These are phyloP conservation scores for Rhopalosiphum padi DNA, from an alignment of 1,140 invertebrate species.

Conservation along the genomic window DNA sequence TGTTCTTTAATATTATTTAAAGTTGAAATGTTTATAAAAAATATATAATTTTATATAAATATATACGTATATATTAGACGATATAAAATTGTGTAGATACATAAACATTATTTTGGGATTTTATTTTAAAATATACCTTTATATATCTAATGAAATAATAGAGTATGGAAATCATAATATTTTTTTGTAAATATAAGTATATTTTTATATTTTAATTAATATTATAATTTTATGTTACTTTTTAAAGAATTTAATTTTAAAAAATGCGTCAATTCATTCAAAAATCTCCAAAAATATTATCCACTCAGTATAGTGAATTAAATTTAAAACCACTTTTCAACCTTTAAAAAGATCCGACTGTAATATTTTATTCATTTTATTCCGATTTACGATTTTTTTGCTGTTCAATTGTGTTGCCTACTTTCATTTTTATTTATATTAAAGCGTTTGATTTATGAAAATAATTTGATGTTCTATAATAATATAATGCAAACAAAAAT, in stretches of 20 bases:
- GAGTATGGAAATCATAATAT: not conserved
- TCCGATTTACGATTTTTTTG: not conserved
- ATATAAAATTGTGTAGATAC: not conserved
- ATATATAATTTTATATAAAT: no score
- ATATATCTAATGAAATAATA: not conserved
- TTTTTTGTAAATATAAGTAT: not conserved
- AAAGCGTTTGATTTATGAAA: conserved; percentile 24
- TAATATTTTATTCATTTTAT: conserved; percentile 31
- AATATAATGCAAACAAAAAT: not conserved
- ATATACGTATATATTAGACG: not conserved
- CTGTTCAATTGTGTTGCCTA: not conserved
- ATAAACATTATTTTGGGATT: not conserved
- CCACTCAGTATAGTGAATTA: not conserved
- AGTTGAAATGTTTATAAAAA: not conserved
- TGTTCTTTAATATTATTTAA: not conserved
- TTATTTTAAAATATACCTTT: not conserved
- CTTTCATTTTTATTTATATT: not conserved
- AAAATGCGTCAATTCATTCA: not conserved
- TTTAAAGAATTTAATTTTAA: not conserved
- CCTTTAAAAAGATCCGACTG: not conserved
- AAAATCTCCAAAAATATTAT: conserved; percentile 8
- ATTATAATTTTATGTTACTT: not conserved
- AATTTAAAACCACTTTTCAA: conserved; percentile 28
- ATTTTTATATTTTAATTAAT: not conserved
- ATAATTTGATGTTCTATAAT: not conserved